Conservation (phyloP, 2,888 invertebrate genomes). For the Lasioglossum figueresi region DNA sequence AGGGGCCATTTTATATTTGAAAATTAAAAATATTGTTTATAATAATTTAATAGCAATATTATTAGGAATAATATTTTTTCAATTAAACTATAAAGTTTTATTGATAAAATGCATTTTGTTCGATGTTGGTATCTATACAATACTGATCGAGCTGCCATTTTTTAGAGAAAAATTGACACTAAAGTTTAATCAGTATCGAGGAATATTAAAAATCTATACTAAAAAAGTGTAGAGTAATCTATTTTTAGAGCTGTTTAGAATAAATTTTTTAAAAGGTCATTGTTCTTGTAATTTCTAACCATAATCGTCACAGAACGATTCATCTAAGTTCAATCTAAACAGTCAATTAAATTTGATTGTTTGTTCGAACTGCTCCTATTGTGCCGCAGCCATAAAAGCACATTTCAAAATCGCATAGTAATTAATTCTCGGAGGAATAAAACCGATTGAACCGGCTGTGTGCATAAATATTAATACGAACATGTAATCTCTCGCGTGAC, state of each 20-base stretch:
- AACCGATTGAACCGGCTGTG: background rate
- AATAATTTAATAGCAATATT: too few relatives aligned
- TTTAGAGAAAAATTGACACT: too few relatives aligned
- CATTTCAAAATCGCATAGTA: constrained; percentile 7
- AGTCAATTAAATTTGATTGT: background rate
- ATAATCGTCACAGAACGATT: background rate
- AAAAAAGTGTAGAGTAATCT: background rate
- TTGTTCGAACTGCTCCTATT: background rate
- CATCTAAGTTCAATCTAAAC: background rate
- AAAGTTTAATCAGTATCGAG: too few relatives aligned
- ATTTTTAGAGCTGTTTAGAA: background rate
- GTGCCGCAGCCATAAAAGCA: background rate
- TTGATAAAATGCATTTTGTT: too few relatives aligned
- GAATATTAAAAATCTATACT: too few relatives aligned
- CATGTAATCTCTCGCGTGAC: constrained; percentile 1
- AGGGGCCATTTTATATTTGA: too few relatives aligned
- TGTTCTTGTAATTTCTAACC: background rate
- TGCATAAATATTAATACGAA: background rate
- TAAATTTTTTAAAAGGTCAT: background rate
- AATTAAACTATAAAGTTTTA: too few relatives aligned
- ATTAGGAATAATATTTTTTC: too few relatives aligned
- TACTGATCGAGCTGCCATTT: too few relatives aligned
- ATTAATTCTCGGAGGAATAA: constrained; percentile 4
- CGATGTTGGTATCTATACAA: too few relatives aligned
- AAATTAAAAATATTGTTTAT: too few relatives aligned